Conservation (phyloP, 2,113 vertebrate genomes). For the Channa maculata region DNA sequence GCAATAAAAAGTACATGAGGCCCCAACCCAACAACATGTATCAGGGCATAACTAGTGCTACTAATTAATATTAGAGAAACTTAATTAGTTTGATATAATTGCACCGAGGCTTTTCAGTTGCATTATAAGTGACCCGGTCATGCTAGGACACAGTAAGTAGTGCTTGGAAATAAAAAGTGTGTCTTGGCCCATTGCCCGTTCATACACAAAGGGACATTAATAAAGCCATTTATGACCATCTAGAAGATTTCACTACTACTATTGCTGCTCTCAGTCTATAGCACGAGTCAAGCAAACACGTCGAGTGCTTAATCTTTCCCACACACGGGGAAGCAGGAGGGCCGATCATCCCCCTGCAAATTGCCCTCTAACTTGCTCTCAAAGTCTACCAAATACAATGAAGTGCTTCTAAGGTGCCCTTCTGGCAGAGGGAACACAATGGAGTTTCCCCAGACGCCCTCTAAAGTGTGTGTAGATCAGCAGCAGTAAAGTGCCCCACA, state of each 20-base stretch:
- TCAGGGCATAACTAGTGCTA: constrained; percentile 7
- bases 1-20: constrained; percentile 37
- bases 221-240: constrained; percentile 52
- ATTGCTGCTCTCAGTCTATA: constrained; percentile 1
- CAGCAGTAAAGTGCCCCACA: too few relatives aligned
- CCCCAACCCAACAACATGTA: constrained; percentile 18
- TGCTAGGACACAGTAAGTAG: constrained; percentile 19
- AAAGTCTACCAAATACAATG: too few relatives aligned
- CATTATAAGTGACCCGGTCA: constrained; percentile 40
- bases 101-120: constrained; percentile 6
- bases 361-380: too few relatives aligned
- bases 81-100: constrained; percentile 31
- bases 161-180: background rate
- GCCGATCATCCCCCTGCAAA: too few relatives aligned
- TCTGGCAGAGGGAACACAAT: too few relatives aligned
- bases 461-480: too few relatives aligned
- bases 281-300: constrained; percentile 55
- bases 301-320: constrained; percentile 44
- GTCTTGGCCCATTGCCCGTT: constrained; percentile 50
- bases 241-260: constrained; percentile 31
- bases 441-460: too few relatives aligned
- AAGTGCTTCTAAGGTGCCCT: too few relatives aligned
- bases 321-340: background rate
- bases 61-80: constrained; percentile 52
- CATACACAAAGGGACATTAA: constrained; percentile 69